Conservation (phyloP, 2,113 vertebrate genomes). For the Verasper variegatus region DNA sequence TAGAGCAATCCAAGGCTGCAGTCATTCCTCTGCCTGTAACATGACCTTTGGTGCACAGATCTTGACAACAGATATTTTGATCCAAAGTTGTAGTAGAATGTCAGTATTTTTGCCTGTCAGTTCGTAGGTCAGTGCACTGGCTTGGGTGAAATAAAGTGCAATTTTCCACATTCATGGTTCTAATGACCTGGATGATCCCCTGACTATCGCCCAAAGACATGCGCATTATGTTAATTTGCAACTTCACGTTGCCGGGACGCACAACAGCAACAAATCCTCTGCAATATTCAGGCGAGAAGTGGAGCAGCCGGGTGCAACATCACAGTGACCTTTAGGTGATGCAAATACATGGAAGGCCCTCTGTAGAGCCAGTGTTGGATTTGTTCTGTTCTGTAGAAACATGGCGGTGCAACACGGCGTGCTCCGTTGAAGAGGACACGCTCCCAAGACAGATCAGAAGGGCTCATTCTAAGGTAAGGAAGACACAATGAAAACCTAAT, state of each 20-base stretch:
- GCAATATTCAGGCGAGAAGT: no score
- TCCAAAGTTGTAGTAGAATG: neutral
- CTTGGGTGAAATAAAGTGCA: neutral
- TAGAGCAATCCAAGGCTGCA: constrained; percentile 1
- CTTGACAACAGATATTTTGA: neutral
- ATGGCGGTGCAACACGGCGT: neutral
- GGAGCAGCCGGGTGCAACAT: no score
- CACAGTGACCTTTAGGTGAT: no score
- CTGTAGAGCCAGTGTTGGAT: no score
- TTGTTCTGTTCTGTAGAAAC: neutral
- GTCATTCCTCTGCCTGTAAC: constrained; percentile 13
- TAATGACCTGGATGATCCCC: neutral
- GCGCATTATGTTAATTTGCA: neutral
- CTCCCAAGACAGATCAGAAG: no score
- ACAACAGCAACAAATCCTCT: no score
- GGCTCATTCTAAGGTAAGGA: no score
- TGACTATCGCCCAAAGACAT: neutral
- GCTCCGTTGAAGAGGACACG: no score
- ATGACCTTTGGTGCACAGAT: neutral
- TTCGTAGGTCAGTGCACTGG: neutral
- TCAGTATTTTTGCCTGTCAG: neutral
- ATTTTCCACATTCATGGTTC: neutral
- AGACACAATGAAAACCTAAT: neutral
- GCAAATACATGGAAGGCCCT: no score
- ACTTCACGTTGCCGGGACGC: neutral